Evolutionary conservation across 1,140 invertebrate species (phyloP), one percentile per base, ranked within the genome.

Genomic region (Chrysoperla carnea): DNA sequence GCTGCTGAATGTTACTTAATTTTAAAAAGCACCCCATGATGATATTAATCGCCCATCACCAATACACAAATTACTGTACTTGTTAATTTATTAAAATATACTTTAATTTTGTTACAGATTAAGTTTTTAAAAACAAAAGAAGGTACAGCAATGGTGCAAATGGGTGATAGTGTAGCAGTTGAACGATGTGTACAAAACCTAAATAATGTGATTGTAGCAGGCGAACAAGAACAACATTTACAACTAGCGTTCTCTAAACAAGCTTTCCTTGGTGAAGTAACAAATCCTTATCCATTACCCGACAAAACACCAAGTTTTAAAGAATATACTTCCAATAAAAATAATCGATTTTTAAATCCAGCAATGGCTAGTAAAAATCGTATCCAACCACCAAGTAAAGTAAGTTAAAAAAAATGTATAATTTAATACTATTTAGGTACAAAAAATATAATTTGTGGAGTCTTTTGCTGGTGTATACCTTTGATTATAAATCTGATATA

Each of bases 81-180:
- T n/a, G n/a, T n/a, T n/a, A n/a, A n/a, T n/a, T n/a, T n/a, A n/a
- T n/a, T 23, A 23, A 23, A 23, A 23, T 3, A 8, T 29, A 13
- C 39, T 40, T 27, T 33, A 23, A 27, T 41, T 41, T 49, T 47
- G 56, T 71, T 64, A 6, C 63, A 96, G 90, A 84, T 97, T 50
- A 98, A 98, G 68, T 98, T 98, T 66, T 69, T 99, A 60, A 96
- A 95, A 68, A 95, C 88, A 42, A 98, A 98, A 68, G 91, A 96
- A 58, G 94, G 94, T 41, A 94, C 92, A 43, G 93, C 93, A n/a
- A 99, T 99, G 93, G 86, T 98, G 45, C 92, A 99, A 62, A 93
- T 99, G 90, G 92, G 92, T 9, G 91, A 96, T 61, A 75, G 77
- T n/a, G 73, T 89, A 38, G 85, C 92, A 6, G 90, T 96, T 4